Conservation (phyloP, 2,888 invertebrate species). For the Idaea straminata region DNA sequence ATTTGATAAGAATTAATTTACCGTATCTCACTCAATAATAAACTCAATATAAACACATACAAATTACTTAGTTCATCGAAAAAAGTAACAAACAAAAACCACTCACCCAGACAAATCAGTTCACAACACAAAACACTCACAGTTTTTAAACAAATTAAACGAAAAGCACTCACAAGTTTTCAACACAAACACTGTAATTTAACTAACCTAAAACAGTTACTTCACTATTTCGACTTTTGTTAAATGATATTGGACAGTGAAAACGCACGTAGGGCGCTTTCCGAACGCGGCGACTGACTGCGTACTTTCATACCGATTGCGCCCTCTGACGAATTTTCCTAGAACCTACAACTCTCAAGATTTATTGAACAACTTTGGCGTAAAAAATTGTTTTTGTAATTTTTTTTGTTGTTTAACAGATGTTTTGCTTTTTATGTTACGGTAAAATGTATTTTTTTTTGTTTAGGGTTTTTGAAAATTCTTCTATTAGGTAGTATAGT, state of each 20-base stretch:
- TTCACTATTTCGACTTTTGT: neutral
- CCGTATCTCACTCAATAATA: too few relatives aligned
- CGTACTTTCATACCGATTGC: neutral
- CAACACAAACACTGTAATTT: neutral
- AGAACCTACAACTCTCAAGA: neutral
- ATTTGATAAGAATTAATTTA: too few relatives aligned
- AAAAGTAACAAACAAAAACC: neutral
- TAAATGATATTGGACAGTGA: neutral
- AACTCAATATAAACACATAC: too few relatives aligned
- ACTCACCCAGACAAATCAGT: neutral
- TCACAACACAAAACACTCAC: neutral
- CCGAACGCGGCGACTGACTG: neutral
- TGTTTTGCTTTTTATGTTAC: neutral
- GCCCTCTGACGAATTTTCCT: neutral
- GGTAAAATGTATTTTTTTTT: neutral
- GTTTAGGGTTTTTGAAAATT: neutral
- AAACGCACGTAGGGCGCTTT: neutral
- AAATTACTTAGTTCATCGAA: too few relatives aligned
- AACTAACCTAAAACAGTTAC: neutral
- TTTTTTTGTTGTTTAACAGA: neutral
- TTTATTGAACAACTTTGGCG: constrained; percentile 1
- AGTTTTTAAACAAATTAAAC: neutral
- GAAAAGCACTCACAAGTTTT: neutral
- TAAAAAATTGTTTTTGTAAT: neutral
- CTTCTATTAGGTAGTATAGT: neutral